Evolutionary conservation across 2,797 vertebrate species (phyloP).

Genomic region (Threskiornis aethiopicus): DNA sequence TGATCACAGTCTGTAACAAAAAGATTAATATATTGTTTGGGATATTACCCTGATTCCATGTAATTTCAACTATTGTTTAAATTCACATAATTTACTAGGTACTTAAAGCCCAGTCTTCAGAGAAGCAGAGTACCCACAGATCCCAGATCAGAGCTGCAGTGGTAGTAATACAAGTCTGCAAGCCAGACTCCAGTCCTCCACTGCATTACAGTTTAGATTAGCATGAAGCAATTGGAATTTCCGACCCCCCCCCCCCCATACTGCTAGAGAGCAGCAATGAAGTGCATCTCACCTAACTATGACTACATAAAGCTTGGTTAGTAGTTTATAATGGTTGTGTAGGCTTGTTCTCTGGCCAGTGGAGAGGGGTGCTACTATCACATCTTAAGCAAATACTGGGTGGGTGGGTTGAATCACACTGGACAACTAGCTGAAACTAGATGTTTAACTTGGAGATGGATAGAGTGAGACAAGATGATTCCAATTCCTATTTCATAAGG

Average conservation of each 20-base stretch:
- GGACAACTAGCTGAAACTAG: background rate
- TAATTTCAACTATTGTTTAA: background rate
- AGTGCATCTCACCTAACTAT: background rate
- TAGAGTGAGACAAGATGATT: background rate
- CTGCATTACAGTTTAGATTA: background rate
- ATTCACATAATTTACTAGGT: background rate
- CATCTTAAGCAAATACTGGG: background rate
- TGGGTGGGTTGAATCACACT: background rate
- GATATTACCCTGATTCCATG: background rate
- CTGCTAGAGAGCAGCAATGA: background rate
- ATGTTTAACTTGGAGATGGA: background rate
- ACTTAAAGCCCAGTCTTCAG: background rate
- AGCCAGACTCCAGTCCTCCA: background rate
- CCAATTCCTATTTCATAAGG: background rate
- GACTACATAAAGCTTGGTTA: background rate
- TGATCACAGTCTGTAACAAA: background rate
- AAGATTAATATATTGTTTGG: background rate
- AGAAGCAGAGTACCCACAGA: background rate
- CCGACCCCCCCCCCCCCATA: too few species aligned
- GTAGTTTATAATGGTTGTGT: background rate
- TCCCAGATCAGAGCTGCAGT: background rate
- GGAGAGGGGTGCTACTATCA: background rate
- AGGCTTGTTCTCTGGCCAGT: background rate
- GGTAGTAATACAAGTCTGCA: background rate
- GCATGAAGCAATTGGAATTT: background rate